A percentile compares a stretch with the other conserved stretches of the same genome.
These are phyloP conservation scores for Monarcha castaneiventris DNA, from an alignment of 2,113 vertebrate genomes.

Conservation along the genomic window DNA sequence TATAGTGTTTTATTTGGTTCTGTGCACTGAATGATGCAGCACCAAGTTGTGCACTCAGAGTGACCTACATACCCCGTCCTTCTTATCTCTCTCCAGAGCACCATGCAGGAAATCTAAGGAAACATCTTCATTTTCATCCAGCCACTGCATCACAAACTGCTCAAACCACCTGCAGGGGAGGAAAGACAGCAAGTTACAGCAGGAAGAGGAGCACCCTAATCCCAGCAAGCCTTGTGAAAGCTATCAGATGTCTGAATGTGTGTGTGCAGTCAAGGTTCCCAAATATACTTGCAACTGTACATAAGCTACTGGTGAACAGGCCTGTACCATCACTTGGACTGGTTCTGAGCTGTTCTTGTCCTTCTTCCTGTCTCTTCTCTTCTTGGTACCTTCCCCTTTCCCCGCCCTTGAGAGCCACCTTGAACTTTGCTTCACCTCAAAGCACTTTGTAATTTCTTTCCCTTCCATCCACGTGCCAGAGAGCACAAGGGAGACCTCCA, in stretches of 20 bases:
- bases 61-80: constrained; percentile 88
- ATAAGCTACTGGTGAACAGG: background rate
- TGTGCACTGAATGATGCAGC: background rate
- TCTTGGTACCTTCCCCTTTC: background rate
- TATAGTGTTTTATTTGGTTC: background rate
- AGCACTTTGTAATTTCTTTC: background rate
- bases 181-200: background rate
- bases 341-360: background rate
- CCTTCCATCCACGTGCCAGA: background rate
- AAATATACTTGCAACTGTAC: background rate
- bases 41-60: background rate
- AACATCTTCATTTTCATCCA: constrained; percentile 96
- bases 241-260: background rate
- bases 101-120: constrained; percentile 96
- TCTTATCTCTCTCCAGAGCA: constrained; percentile 96
- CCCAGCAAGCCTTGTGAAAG: background rate
- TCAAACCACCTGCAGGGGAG: constrained; percentile 87
- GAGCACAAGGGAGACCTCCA: background rate
- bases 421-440: background rate
- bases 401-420: background rate
- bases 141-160: constrained; percentile 96
- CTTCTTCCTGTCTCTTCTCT: background rate
- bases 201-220: background rate
- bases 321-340: background rate
- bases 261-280: background rate